Evolutionary conservation across 30 jellyfish, hydroid and myxozoan genomes (phyloP).

Genomic region (Phacellophora camtschatica): DNA sequence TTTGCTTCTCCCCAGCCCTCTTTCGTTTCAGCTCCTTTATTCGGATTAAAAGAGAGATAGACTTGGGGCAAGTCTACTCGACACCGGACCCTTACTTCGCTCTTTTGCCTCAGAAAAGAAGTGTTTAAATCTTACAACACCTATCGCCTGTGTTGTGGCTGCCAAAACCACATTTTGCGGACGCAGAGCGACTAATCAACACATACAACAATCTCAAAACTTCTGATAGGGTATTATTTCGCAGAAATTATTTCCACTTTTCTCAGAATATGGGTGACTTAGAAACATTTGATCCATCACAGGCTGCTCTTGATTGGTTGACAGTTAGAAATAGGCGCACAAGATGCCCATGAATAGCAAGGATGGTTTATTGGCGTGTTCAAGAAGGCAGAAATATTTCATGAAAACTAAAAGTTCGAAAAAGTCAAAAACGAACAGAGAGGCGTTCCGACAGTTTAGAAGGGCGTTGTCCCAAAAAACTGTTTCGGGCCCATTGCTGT

Average conservation of each 20-base stretch:
- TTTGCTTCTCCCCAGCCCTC: no score
- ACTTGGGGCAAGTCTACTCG: neutral
- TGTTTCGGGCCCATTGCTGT: no score
- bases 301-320: conserved; percentile 34
- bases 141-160: conserved; percentile 39
- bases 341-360: neutral
- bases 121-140: neutral
- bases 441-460: no score
- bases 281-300: conserved; percentile 12
- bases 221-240: conserved; percentile 8
- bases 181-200: conserved; percentile 35
- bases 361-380: neutral
- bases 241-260: neutral
- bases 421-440: no score
- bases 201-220: conserved; percentile 27
- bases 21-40: no score
- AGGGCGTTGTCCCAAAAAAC: no score
- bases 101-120: neutral
- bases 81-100: neutral
- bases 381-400: no score
- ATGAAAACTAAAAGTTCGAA: no score
- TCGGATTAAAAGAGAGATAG: no score
- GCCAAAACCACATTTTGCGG: conserved; percentile 59
- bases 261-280: conserved; percentile 11
- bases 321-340: neutral